Evolutionary conservation across 2,113 vertebrate species (phyloP).

Genomic region (Sula dactylatra): DNA sequence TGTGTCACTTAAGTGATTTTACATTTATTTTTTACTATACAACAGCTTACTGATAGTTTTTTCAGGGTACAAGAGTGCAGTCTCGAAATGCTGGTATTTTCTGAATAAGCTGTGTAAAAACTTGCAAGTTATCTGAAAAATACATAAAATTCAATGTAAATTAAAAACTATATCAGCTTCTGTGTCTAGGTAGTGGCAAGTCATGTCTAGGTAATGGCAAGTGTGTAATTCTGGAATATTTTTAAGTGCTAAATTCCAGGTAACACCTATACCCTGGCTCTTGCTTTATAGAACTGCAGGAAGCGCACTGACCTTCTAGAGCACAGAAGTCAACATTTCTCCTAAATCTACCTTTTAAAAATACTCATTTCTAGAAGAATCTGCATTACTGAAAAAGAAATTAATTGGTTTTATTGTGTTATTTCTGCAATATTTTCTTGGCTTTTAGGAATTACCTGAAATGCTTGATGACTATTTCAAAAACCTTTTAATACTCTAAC

Average conservation of each 20-base stretch:
- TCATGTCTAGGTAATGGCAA: background rate
- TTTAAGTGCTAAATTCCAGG: background rate
- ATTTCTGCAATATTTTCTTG: conserved; percentile 58
- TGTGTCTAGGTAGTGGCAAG: background rate
- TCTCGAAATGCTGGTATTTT: background rate
- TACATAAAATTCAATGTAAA: background rate
- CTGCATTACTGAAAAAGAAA: background rate
- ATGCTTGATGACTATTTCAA: conserved; percentile 38
- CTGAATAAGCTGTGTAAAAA: background rate
- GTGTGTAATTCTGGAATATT: background rate
- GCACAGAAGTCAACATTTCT: background rate
- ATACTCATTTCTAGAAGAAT: background rate
- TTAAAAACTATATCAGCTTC: background rate
- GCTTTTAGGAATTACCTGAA: conserved; percentile 59
- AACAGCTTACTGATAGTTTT: background rate
- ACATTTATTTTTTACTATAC: background rate
- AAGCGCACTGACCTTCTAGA: background rate
- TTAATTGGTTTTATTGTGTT: background rate
- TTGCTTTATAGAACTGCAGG: background rate
- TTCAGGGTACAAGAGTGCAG: background rate
- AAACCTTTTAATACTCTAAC: conserved; percentile 56
- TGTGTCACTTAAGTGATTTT: background rate
- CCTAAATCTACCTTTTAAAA: conserved; percentile 37
- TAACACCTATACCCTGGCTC: background rate
- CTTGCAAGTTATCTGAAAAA: background rate